These are phyloP conservation scores for Onychomys leucogaster DNA, from an alignment of 2,797 vertebrate genomes.

Conservation along the genomic window DNA sequence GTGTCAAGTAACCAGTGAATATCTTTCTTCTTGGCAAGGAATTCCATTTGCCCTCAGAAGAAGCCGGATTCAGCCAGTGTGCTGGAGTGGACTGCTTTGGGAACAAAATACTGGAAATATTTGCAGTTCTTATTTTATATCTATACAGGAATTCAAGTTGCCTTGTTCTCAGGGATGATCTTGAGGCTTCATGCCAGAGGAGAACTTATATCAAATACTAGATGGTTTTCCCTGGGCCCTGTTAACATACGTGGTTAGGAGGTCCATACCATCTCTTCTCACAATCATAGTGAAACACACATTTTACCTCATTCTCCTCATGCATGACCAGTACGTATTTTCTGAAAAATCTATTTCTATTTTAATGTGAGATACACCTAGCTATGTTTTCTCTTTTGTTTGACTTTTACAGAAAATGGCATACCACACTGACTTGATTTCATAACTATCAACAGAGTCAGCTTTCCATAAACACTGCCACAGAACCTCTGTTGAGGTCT, in stretches of 20 bases:
- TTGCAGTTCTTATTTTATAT: neutral
- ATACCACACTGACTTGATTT: neutral
- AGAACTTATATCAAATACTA: neutral
- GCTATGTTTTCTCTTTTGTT: neutral
- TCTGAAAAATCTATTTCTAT: neutral
- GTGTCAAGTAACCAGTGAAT: neutral
- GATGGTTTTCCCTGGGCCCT: neutral
- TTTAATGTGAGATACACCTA: neutral
- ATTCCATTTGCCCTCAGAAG: neutral
- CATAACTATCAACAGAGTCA: neutral
- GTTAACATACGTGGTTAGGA: neutral
- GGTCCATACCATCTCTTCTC: neutral
- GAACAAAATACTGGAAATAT: neutral
- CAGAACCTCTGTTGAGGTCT: neutral
- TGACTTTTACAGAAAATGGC: neutral
- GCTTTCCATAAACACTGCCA: neutral
- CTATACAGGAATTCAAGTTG: neutral
- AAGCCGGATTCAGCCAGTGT: neutral
- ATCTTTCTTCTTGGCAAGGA: neutral
- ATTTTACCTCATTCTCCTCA: neutral
- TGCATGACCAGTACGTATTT: neutral
- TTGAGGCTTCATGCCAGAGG: neutral
- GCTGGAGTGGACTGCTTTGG: no score
- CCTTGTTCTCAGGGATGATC: neutral
- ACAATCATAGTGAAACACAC: neutral